A percentile compares a stretch with the other conserved stretches of the same genome.
phyloP scores from a whole-genome alignment of 2,888 invertebrate species.

The Aphodius granarius region DNA sequence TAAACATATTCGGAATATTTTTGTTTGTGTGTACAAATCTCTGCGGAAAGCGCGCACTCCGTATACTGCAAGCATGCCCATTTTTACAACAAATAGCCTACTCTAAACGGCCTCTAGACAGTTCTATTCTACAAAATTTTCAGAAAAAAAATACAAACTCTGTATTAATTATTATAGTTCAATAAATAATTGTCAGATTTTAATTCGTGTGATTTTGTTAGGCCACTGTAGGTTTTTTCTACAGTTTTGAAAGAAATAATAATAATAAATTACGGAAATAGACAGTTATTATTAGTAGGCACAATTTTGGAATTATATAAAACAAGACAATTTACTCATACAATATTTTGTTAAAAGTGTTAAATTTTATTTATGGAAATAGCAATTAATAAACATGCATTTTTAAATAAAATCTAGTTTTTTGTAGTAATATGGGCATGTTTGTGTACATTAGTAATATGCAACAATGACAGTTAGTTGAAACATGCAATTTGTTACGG shows the following conservation, averaged over 20 bases:
- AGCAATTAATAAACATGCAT: not conserved
- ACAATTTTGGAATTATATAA: too few relatives aligned
- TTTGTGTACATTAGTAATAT: too few relatives aligned
- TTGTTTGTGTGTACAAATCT: not conserved
- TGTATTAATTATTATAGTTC: not conserved
- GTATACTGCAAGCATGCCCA: constrained; percentile 42
- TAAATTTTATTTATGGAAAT: not conserved
- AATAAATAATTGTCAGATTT: not conserved
- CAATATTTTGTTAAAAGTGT: too few relatives aligned
- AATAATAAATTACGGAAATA: not conserved
- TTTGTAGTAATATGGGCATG: not conserved
- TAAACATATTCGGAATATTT: constrained; percentile 36
- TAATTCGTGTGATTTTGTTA: not conserved
- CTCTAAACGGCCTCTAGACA: constrained; percentile 6
- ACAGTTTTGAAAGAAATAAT: too few relatives aligned
- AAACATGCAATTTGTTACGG: not conserved
- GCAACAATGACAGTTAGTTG: not conserved
- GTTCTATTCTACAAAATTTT: not conserved
- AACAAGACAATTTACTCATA: too few relatives aligned
- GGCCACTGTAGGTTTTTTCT: too few relatives aligned
- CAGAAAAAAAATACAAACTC: too few relatives aligned
- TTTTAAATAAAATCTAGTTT: not conserved
- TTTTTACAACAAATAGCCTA: not conserved
- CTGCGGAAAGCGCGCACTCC: constrained; percentile 32
- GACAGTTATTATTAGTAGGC: not conserved